phyloP scores from a whole-genome alignment of 2,797 vertebrate genomes.

The Gephyroberyx darwinii region DNA sequence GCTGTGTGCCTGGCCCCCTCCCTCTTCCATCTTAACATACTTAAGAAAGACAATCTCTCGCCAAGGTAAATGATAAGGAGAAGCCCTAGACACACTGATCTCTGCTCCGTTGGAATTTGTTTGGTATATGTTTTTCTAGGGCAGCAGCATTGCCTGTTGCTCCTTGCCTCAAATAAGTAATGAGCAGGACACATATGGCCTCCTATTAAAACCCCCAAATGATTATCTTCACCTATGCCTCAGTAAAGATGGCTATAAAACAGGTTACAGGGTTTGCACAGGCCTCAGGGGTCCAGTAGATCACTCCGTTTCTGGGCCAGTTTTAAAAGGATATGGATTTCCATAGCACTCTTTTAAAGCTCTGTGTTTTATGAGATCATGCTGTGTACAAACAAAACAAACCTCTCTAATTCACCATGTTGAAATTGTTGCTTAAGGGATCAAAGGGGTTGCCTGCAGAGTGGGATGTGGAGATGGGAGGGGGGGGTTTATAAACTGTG shows the following conservation, averaged over 20 bases:
- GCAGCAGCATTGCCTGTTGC: neutral
- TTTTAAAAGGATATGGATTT: slow-evolving; percentile 51
- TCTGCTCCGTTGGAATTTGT: neutral
- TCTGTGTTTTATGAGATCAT: slow-evolving; percentile 70
- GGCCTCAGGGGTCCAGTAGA: slow-evolving; percentile 50
- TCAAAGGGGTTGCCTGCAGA: slow-evolving; percentile 63
- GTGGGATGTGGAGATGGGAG: slow-evolving; percentile 17
- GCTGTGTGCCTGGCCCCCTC: slow-evolving; percentile 98
- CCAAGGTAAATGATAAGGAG: slow-evolving; percentile 82
- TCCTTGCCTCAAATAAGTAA: slow-evolving; percentile 30
- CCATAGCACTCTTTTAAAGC: slow-evolving; percentile 50
- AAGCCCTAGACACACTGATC: neutral
- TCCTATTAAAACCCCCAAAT: slow-evolving; percentile 50
- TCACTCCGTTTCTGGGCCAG: slow-evolving; percentile 40
- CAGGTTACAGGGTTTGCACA: slow-evolving; percentile 42
- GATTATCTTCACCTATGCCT: slow-evolving; percentile 58
- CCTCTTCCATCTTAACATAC: slow-evolving; percentile 96
- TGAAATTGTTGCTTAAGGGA: slow-evolving; percentile 63
- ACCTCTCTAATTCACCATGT: slow-evolving; percentile 69
- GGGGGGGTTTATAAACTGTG: slow-evolving; percentile 55
- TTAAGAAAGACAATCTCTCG: slow-evolving; percentile 93
- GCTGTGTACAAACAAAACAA: slow-evolving; percentile 74
- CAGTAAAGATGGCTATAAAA: slow-evolving; percentile 58
- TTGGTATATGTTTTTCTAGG: slow-evolving; percentile 13
- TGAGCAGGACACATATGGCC: slow-evolving; percentile 25